Percentiles rank a stretch among this genome's conserved stretches.
These are phyloP conservation scores for Hydra vulgaris DNA, from an alignment of 30 jellyfish, hydroid and myxozoan species.

Conservation along the genomic window DNA sequence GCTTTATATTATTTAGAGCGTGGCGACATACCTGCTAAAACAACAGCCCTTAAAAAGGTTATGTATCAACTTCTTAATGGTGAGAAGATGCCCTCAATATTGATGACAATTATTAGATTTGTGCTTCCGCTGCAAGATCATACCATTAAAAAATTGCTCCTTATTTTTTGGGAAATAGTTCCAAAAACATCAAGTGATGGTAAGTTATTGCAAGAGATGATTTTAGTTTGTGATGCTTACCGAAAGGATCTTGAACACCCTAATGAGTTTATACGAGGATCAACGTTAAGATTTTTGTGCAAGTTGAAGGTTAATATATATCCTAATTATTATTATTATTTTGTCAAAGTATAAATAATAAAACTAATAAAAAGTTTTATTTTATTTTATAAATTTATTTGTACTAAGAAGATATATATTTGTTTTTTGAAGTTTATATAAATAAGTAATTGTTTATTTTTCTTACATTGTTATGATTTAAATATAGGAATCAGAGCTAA, in stretches of 20 bases:
- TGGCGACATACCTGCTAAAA: slow-evolving; percentile 71
- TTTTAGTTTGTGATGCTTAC: slow-evolving; percentile 99
- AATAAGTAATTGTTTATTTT: too few species aligned
- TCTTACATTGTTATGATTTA: too few species aligned
- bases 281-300: slow-evolving; percentile 91
- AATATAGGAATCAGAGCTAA: slow-evolving; percentile 98
- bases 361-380: too few species aligned
- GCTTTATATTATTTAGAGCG: slow-evolving; percentile 75
- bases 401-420: too few species aligned
- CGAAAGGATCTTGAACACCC: slow-evolving; percentile 98
- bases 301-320: slow-evolving; percentile 66
- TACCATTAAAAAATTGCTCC: slow-evolving; percentile 71
- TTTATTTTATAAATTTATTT: too few species aligned
- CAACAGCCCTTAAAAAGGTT: slow-evolving; percentile 76
- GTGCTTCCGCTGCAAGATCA: slow-evolving; percentile 96
- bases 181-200: slow-evolving; percentile 98
- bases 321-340: not conserved
- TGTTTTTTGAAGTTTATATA: too few species aligned
- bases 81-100: slow-evolving; percentile 77
- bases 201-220: slow-evolving; percentile 95
- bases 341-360: not conserved
- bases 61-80: slow-evolving; percentile 91
- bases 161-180: slow-evolving; percentile 95
- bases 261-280: slow-evolving; percentile 94
- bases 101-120: slow-evolving; percentile 93